These are phyloP conservation scores for Chiloscyllium plagiosum DNA, from an alignment of 2,113 vertebrate species.

Conservation along the genomic window DNA sequence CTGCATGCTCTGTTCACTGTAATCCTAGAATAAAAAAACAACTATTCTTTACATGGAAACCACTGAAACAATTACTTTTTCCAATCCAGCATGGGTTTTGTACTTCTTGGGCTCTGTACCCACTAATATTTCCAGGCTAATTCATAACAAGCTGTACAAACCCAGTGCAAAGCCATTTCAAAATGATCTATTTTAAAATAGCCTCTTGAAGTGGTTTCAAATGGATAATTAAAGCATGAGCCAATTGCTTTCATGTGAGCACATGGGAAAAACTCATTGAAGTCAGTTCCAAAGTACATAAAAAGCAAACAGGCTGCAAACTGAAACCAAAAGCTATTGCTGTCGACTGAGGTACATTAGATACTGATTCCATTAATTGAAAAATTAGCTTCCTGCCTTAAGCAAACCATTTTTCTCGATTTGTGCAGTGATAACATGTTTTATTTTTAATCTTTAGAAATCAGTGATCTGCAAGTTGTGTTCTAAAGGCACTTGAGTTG, in stretches of 20 bases:
- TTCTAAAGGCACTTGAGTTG: not conserved
- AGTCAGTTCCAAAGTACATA: conserved; percentile 32
- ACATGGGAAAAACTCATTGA: conserved; percentile 35
- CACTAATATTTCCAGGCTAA: conserved; percentile 35
- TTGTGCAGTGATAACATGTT: not conserved
- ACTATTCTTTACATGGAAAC: conserved; percentile 25
- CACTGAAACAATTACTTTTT: conserved; percentile 14
- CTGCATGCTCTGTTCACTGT: not conserved
- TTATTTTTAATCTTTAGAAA: not conserved
- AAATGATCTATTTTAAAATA: conserved; percentile 35
- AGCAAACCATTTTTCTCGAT: conserved; percentile 8
- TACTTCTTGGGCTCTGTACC: conserved; percentile 24
- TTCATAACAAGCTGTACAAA: conserved; percentile 31
- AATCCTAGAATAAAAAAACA: not conserved
- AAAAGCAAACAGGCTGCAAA: conserved; percentile 33
- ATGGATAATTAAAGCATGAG: conserved; percentile 37
- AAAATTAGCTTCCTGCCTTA: conserved; percentile 26
- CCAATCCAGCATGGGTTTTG: not conserved
- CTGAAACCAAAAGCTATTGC: conserved; percentile 25
- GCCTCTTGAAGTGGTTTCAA: conserved; percentile 36
- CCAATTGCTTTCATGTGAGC: conserved; percentile 33
- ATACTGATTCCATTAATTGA: conserved; percentile 33
- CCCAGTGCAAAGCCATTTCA: conserved; percentile 33
- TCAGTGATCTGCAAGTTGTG: not conserved
- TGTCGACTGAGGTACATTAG: not conserved